phyloP scores from a whole-genome alignment of 2,797 vertebrate species.

The Rhinoraja longicauda region DNA sequence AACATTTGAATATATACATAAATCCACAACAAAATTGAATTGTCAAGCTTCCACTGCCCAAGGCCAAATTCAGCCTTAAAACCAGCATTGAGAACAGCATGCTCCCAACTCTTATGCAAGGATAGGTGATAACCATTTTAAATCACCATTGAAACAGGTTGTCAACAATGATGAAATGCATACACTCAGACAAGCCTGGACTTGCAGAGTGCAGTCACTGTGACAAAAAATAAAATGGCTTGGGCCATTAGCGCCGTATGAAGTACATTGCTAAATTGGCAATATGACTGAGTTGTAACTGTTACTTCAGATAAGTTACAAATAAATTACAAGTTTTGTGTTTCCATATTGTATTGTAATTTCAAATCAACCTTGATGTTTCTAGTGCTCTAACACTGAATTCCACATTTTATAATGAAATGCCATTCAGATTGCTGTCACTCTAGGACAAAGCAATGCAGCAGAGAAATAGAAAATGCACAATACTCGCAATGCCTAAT shows the following conservation, averaged over 20 bases:
- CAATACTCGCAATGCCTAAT: neutral
- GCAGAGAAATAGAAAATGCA: neutral
- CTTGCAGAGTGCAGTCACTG: neutral
- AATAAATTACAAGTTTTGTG: neutral
- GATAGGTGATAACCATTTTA: neutral
- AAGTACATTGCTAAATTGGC: neutral
- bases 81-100: neutral
- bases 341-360: neutral
- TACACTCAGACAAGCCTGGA: neutral
- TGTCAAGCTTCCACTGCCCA: neutral
- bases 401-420: neutral
- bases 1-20: neutral
- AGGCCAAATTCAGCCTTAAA: neutral
- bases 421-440: neutral
- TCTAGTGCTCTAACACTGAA: neutral
- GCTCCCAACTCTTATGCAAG: neutral
- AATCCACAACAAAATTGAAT: neutral
- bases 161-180: neutral
- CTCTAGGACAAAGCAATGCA: neutral
- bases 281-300: neutral
- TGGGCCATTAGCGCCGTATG: neutral
- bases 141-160: slow-evolving; percentile 4
- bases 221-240: neutral
- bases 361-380: neutral
- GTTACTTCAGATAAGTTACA: neutral